A percentile compares a stretch with the other conserved stretches of the same genome.
These are phyloP conservation scores for Danio choprae DNA, from an alignment of 2,797 vertebrate genomes.

Conservation along the genomic window DNA sequence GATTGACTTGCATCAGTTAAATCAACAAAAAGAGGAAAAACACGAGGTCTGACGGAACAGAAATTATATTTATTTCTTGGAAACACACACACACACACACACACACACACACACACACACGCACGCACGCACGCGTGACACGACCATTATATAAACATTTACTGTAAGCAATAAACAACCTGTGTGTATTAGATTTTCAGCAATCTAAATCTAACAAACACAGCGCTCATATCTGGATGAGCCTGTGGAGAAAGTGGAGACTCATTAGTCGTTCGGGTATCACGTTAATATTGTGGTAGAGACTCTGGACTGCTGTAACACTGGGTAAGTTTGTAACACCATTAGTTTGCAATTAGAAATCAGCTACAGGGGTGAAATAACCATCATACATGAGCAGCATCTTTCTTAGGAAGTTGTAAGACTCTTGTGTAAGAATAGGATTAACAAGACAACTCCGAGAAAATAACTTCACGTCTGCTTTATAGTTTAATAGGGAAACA, in stretches of 20 bases:
- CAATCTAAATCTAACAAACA: neutral
- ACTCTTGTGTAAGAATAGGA: neutral
- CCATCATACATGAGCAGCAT: neutral
- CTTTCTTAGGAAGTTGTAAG: neutral
- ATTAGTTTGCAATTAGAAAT: slow-evolving; percentile 26
- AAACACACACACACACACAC: neutral
- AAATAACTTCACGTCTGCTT: neutral
- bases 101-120: neutral
- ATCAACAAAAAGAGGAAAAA: neutral
- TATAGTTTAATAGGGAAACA: neutral
- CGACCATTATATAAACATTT: slow-evolving; percentile 7
- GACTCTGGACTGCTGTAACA: neutral
- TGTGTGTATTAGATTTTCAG: slow-evolving; percentile 12
- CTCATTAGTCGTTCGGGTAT: slow-evolving; percentile 18
- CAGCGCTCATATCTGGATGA: neutral
- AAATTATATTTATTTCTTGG: neutral
- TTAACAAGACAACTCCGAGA: neutral
- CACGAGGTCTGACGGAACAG: neutral
- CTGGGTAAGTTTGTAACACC: neutral
- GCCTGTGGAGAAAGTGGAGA: slow-evolving; percentile 31
- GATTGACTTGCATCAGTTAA: neutral
- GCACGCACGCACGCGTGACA: too few relatives aligned
- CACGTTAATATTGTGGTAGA: neutral
- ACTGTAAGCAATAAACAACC: slow-evolving; percentile 20
- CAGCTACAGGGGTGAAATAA: slow-evolving; percentile 13